Evolutionary conservation across 92 coral and sea anemone genomes (phyloP).

Genomic region (Siderastrea radians): DNA sequence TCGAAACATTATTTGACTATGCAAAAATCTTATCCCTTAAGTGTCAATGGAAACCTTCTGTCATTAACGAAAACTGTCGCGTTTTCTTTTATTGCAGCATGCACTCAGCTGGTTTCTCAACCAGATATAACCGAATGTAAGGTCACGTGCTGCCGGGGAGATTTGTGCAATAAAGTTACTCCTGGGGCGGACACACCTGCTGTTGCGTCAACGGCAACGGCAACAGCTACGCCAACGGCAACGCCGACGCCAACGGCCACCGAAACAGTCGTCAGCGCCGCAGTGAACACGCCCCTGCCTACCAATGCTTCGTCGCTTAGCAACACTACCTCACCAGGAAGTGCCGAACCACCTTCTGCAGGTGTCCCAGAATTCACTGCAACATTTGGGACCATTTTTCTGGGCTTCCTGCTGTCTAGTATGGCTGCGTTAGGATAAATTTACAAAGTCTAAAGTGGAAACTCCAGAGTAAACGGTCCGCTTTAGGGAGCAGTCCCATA

Average conservation of each 20-base stretch:
- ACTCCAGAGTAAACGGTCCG: neutral
- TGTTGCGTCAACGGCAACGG: too few relatives aligned
- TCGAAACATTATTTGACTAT: too few relatives aligned
- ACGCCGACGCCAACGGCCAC: neutral
- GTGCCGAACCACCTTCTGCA: neutral
- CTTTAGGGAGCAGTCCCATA: too few relatives aligned
- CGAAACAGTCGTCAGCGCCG: neutral
- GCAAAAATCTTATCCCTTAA: too few relatives aligned
- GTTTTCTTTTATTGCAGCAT: neutral
- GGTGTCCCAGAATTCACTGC: conserved; percentile 21
- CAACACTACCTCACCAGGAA: neutral
- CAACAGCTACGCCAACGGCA: too few relatives aligned
- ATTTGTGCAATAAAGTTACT: conserved; percentile 62
- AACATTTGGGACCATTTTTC: neutral
- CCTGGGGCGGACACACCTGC: neutral
- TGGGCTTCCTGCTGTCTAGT: neutral
- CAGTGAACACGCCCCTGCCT: neutral
- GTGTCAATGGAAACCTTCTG: too few relatives aligned
- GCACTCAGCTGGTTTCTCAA: neutral
- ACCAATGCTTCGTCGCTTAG: neutral
- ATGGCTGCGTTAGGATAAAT: neutral
- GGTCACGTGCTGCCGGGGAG: conserved; percentile 61
- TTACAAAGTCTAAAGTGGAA: neutral
- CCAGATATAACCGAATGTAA: conserved; percentile 2
- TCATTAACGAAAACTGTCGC: too few relatives aligned